phyloP scores from a whole-genome alignment of 2,113 vertebrate genomes.

The Hippocampus mohnikei region DNA sequence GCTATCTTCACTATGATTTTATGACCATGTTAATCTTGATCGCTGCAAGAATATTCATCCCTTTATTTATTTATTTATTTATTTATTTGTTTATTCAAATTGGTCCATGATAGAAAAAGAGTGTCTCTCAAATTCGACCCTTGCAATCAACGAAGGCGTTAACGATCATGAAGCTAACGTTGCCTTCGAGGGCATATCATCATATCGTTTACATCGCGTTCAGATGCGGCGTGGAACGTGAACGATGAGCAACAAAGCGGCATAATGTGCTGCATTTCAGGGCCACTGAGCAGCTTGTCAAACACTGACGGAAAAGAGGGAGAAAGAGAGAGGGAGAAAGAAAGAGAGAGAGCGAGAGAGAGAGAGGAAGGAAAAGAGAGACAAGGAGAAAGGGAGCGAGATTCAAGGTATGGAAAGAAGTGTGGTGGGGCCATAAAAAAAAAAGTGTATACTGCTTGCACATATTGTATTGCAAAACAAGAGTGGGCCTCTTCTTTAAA shows the following conservation, averaged over 20 bases:
- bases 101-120: slow-evolving; percentile 8
- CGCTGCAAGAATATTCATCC: neutral
- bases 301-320: slow-evolving; percentile 39
- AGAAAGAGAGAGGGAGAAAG: neutral
- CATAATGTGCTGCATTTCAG: slow-evolving; percentile 67
- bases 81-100: neutral
- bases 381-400: neutral
- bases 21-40: neutral
- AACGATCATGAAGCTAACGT: slow-evolving; percentile 57
- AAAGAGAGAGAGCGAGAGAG: neutral
- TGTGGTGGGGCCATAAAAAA: slow-evolving; percentile 15
- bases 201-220: slow-evolving; percentile 75
- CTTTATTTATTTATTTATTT: neutral
- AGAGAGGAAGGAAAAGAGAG: neutral
- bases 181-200: slow-evolving; percentile 61
- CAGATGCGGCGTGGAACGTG: slow-evolving; percentile 55
- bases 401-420: neutral
- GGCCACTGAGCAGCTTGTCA: slow-evolving; percentile 73
- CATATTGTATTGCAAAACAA: slow-evolving; percentile 45
- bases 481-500: slow-evolving; percentile 52
- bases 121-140: slow-evolving; percentile 47
- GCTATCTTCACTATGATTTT: neutral
- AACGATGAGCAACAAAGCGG: slow-evolving; percentile 63
- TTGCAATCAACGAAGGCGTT: slow-evolving; percentile 40
- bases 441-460: slow-evolving; percentile 30